Evolutionary conservation across 2,888 invertebrate species (phyloP).

Genomic region (Synergus japonicus): DNA sequence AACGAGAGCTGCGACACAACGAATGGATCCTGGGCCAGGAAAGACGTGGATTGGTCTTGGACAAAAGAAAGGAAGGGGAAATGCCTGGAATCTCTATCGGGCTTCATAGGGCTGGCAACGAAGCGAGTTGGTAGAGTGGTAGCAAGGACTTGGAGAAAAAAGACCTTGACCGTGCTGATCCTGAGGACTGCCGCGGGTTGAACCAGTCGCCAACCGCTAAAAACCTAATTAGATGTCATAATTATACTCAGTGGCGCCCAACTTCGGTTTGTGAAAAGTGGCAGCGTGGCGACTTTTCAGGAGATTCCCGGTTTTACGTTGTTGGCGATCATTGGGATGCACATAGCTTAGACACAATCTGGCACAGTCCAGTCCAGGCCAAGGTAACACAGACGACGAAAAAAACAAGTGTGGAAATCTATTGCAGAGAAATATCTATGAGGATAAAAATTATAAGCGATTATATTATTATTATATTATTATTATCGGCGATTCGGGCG

Average conservation of each 20-base stretch:
- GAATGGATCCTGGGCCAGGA: background rate
- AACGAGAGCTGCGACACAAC: slow-evolving; percentile 11
- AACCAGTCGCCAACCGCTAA: slow-evolving; percentile 70
- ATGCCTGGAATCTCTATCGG: slow-evolving; percentile 64
- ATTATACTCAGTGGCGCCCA: slow-evolving; percentile 73
- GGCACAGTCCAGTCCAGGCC: too few relatives aligned
- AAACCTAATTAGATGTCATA: slow-evolving; percentile 77
- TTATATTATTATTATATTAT: too few relatives aligned
- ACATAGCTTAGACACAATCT: too few relatives aligned
- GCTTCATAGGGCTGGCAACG: slow-evolving; percentile 46
- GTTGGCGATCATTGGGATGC: slow-evolving; percentile 10
- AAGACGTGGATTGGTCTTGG: slow-evolving; percentile 62
- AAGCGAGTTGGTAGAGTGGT: slow-evolving; percentile 45
- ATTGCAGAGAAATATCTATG: too few relatives aligned
- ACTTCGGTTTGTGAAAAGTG: slow-evolving; percentile 44
- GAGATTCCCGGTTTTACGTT: slow-evolving; percentile 29
- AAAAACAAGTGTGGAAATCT: background rate
- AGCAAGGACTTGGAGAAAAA: slow-evolving; percentile 59
- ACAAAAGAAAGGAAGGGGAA: slow-evolving; percentile 62
- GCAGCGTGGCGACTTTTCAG: slow-evolving; percentile 1
- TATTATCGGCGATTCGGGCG: too few relatives aligned
- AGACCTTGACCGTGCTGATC: slow-evolving; percentile 64
- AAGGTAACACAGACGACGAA: background rate
- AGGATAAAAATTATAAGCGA: too few relatives aligned
- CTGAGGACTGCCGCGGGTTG: slow-evolving; percentile 63